Conservation (phyloP, 1,140 invertebrate species). For the Pachyrhynchus sulphureomaculatus region DNA sequence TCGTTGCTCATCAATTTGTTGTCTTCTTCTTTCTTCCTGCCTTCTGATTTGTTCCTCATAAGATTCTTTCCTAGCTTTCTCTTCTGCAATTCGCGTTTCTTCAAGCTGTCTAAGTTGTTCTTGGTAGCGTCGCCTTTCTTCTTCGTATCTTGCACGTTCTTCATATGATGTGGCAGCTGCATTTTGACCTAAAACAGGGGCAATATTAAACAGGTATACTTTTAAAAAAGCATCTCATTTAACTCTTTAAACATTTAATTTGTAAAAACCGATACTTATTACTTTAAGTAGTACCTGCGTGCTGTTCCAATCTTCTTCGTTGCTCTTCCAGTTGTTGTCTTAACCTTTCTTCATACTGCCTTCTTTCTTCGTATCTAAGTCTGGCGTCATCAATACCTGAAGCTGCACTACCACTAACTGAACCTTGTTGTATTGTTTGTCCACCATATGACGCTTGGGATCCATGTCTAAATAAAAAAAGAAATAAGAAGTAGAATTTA, state of each 20-base stretch:
- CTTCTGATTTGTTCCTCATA: conserved; percentile 17
- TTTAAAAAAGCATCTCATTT: too few relatives aligned
- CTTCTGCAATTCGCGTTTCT: conserved; percentile 4
- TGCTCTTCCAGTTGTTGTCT: conserved; percentile 17
- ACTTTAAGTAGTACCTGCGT: too few relatives aligned
- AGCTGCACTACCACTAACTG: neutral
- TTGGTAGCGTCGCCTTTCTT: neutral
- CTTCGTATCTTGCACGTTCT: conserved; percentile 1
- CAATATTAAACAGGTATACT: neutral
- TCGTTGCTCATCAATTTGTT: conserved; percentile 12
- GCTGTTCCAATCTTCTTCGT: conserved; percentile 8
- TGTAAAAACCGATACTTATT: too few relatives aligned
- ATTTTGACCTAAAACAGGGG: conserved; percentile 1
- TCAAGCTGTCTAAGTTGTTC: conserved; percentile 2
- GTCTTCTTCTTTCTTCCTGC: conserved; percentile 6
- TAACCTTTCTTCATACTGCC: conserved; percentile 13
- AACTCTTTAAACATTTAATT: too few relatives aligned
- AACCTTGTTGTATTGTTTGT: neutral
- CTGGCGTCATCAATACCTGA: neutral
- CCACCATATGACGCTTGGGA: too few relatives aligned
- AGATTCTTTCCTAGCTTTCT: conserved; percentile 8
- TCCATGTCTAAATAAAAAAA: too few relatives aligned
- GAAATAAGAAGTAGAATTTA: too few relatives aligned
- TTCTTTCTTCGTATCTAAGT: conserved; percentile 13
- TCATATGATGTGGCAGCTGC: neutral